phyloP scores from a whole-genome alignment of 2,888 invertebrate species.

The Mystacides longicornis region DNA sequence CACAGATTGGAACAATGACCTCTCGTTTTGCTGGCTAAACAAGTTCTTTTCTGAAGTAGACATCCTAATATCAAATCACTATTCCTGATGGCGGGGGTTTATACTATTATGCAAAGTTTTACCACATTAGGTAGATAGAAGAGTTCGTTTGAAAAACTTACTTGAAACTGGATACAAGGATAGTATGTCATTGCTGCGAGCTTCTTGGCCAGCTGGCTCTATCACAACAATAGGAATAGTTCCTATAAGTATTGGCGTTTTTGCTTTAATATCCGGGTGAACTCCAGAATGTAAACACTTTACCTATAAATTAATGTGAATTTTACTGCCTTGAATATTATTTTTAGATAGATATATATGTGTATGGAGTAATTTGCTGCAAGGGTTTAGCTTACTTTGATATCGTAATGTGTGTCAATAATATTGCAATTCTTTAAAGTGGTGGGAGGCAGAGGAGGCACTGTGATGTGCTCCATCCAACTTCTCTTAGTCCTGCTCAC shows the following conservation, averaged over 20 bases:
- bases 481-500: neutral
- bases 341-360: neutral
- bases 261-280: neutral
- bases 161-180: no score
- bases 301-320: neutral
- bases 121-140: no score
- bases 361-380: no score
- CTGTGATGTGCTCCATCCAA: constrained; percentile 38
- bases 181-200: no score
- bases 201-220: no score
- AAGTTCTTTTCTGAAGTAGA: no score
- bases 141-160: no score
- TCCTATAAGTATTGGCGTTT: neutral
- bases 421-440: constrained; percentile 68
- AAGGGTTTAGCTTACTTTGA: constrained; percentile 30
- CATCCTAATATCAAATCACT: no score
- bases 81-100: no score
- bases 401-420: constrained; percentile 67
- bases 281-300: neutral
- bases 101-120: no score
- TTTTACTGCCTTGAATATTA: neutral
- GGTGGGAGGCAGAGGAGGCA: constrained; percentile 71
- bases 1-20: no score
- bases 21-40: no score
- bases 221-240: neutral